phyloP scores from a whole-genome alignment of 1,140 invertebrate genomes.

The Batillaria attramentaria region DNA sequence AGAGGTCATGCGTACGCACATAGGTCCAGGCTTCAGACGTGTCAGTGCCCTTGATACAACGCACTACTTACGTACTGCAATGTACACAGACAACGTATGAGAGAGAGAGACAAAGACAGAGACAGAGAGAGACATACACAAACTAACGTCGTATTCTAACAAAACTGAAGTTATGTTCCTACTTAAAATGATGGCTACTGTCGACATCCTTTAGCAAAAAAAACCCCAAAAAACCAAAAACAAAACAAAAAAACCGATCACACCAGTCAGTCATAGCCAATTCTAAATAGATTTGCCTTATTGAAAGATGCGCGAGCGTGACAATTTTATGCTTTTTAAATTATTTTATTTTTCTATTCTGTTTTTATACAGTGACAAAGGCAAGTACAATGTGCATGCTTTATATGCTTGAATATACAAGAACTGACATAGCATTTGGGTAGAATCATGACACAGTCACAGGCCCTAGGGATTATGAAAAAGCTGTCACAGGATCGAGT shows the following conservation, averaged over 20 bases:
- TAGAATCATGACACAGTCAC: no score
- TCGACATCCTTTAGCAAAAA: no score
- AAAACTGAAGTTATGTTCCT: constrained; percentile 4
- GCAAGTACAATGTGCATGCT: no score
- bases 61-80: constrained; percentile 21
- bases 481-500: no score
- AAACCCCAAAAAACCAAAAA: background rate
- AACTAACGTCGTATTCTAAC: background rate
- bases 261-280: background rate
- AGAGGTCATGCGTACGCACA: background rate
- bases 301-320: background rate
- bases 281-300: background rate
- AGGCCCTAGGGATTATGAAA: no score
- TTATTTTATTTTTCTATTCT: no score
- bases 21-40: constrained; percentile 8
- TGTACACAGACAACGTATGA: background rate
- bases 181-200: background rate
- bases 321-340: background rate
- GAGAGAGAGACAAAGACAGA: background rate
- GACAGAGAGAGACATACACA: background rate
- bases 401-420: no score
- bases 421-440: no score
- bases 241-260: background rate
- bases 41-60: background rate
- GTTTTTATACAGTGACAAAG: no score